Evolutionary conservation across 2,797 vertebrate species (phyloP).

Genomic region (Rallus crepitans): DNA sequence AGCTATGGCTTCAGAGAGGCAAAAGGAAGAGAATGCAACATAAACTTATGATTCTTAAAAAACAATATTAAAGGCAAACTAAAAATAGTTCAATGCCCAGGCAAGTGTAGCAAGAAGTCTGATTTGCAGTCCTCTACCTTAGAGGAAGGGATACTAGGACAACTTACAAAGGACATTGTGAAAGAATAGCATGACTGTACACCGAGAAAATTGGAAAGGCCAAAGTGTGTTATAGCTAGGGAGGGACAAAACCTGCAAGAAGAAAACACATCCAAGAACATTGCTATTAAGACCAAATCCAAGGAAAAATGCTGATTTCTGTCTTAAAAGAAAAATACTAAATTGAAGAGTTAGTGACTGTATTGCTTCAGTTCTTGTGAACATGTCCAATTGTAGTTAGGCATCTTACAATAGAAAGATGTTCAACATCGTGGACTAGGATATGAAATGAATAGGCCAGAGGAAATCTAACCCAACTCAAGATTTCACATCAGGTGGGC

Average conservation of each 20-base stretch:
- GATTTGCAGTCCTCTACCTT: not conserved
- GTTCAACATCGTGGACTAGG: too few species aligned
- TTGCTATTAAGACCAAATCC: not conserved
- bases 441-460: not conserved
- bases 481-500: not conserved
- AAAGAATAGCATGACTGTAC: not conserved
- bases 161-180: not conserved
- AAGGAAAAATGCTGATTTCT: not conserved
- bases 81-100: not conserved
- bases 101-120: not conserved
- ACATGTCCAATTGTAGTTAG: not conserved
- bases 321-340: not conserved
- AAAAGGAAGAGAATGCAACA: not conserved
- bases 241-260: not conserved
- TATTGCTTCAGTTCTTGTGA: not conserved
- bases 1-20: not conserved
- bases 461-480: not conserved
- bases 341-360: not conserved
- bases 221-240: not conserved
- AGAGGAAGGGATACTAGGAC: not conserved
- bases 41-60: not conserved
- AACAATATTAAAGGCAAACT: not conserved
- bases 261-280: not conserved
- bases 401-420: not conserved
- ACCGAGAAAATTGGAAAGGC: not conserved